A percentile compares a stretch with the other conserved stretches of the same genome.
These are phyloP conservation scores for Conops quadrifasciatus DNA, from an alignment of 2,888 invertebrate species.

Conservation along the genomic window DNA sequence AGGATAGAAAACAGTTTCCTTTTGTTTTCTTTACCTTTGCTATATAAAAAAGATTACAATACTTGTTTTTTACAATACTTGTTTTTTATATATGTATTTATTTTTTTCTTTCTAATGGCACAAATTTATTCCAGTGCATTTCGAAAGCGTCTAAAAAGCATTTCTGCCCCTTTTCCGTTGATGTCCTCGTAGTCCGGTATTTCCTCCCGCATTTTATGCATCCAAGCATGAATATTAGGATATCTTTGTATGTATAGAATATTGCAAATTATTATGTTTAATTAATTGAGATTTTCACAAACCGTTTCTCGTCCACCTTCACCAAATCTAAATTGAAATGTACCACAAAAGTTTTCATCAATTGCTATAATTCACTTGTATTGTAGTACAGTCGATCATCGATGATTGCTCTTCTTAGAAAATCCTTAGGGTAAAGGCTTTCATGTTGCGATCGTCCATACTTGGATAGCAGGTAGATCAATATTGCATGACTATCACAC, in stretches of 20 bases:
- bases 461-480: constrained; percentile 64
- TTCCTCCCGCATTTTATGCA: constrained; percentile 41
- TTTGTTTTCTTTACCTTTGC: too few species aligned
- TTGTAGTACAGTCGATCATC: constrained; percentile 68
- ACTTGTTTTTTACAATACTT: too few species aligned
- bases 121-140: constrained; percentile 28
- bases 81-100: not conserved
- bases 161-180: constrained; percentile 43
- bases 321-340: constrained; percentile 41
- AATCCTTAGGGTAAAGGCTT: constrained; percentile 67
- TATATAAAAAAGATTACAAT: too few species aligned
- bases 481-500: constrained; percentile 66
- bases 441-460: constrained; percentile 65
- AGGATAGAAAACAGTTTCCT: not conserved
- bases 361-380: constrained; percentile 63
- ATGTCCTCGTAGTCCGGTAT: constrained; percentile 45
- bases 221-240: constrained; percentile 46
- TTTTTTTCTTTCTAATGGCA: not conserved
- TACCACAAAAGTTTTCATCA: constrained; percentile 62
- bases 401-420: constrained; percentile 65
- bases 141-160: constrained; percentile 27
- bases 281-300: not conserved
- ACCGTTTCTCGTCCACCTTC: constrained; percentile 46
- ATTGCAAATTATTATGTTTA: not conserved
- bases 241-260: constrained; percentile 21